Percentiles rank a stretch among this genome's conserved stretches.
Conservation (phyloP, 2,888 invertebrate genomes). For the Epinotia bilunana region DNA sequence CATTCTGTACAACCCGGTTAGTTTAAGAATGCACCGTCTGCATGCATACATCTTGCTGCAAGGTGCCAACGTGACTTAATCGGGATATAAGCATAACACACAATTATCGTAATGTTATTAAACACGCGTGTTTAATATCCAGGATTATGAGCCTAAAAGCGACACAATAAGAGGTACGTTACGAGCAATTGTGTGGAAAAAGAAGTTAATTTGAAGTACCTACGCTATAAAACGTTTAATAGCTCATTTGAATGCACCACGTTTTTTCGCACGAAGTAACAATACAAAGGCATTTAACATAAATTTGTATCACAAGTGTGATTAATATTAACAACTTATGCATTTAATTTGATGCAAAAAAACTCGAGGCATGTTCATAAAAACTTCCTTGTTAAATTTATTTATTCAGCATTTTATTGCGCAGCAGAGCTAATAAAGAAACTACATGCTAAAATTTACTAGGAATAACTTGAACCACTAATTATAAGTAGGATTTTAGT, state of each 20-base stretch:
- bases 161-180: no score
- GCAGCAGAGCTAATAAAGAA: no score
- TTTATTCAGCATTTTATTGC: no score
- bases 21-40: no score
- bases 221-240: slow-evolving; percentile 21
- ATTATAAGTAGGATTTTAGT: background rate
- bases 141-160: no score
- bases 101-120: no score
- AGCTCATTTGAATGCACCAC: slow-evolving; percentile 5
- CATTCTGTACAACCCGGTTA: no score
- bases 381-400: background rate
- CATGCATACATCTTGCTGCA: no score
- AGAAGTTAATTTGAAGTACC: background rate
- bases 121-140: no score
- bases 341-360: background rate
- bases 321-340: background rate
- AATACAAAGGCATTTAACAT: slow-evolving; percentile 10
- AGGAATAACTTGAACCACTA: background rate
- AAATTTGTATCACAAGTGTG: background rate
- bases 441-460: background rate
- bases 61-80: no score
- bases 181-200: no score
- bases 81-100: no score
- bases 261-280: slow-evolving; percentile 1
- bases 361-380: background rate